These are phyloP conservation scores for Liparis tanakae DNA, from an alignment of 2,797 vertebrate genomes.

Conservation along the genomic window DNA sequence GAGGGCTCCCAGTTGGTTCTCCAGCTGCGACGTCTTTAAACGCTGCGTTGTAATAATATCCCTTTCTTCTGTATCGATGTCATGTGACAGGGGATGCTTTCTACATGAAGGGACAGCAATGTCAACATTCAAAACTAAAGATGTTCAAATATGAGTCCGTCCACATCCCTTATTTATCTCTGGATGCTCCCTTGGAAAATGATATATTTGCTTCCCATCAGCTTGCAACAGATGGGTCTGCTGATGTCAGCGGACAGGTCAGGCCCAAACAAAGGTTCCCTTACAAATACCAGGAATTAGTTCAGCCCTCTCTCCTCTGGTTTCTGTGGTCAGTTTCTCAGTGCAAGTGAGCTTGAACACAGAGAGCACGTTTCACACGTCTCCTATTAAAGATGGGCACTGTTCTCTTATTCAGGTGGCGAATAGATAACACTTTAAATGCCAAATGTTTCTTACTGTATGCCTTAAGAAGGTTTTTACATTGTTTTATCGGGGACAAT, in stretches of 20 bases:
- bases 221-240: slow-evolving; percentile 71
- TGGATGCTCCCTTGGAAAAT: neutral
- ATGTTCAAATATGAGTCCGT: neutral
- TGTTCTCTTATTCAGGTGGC: neutral
- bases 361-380: neutral
- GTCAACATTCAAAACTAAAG: neutral
- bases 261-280: slow-evolving; percentile 83
- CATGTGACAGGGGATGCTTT: slow-evolving; percentile 20
- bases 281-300: slow-evolving; percentile 82
- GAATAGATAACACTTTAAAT: neutral
- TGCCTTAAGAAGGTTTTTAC: no score
- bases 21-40: slow-evolving; percentile 28
- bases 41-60: slow-evolving; percentile 31
- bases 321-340: slow-evolving; percentile 59
- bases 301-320: slow-evolving; percentile 70
- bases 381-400: neutral
- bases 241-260: slow-evolving; percentile 84
- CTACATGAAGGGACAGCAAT: neutral
- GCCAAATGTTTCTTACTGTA: neutral
- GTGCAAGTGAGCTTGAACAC: slow-evolving; percentile 13
- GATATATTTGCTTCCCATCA: slow-evolving; percentile 23
- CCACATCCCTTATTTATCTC: neutral
- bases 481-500: no score
- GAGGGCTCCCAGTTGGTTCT: slow-evolving; percentile 28
- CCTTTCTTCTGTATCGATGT: slow-evolving; percentile 5